A percentile compares a stretch with the other conserved stretches of the same genome.
Evolutionary conservation across 2,888 invertebrate species (phyloP).

Genomic region (Drosophila kambysellisi): DNA sequence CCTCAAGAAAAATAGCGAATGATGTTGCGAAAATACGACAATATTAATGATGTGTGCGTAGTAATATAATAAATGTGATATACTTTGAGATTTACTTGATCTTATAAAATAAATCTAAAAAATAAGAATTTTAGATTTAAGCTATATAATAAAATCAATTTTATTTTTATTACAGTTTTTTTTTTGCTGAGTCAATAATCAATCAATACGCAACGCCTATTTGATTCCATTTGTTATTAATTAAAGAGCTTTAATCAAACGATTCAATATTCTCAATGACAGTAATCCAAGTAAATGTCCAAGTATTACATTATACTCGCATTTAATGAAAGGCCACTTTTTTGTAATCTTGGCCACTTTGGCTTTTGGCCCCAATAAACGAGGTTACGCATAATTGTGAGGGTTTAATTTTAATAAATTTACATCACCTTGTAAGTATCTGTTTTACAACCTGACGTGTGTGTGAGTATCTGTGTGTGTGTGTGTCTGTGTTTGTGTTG

Average conservation of each 20-base stretch:
- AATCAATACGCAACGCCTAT: neutral
- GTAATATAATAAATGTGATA: neutral
- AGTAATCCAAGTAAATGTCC: neutral
- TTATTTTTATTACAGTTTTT: no score
- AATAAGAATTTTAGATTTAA: neutral
- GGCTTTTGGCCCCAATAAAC: slow-evolving; percentile 54
- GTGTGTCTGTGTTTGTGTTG: slow-evolving; percentile 3
- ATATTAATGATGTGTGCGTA: neutral
- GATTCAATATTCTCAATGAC: neutral
- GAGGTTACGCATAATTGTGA: slow-evolving; percentile 69
- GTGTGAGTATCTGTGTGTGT: slow-evolving; percentile 5
- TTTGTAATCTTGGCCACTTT: slow-evolving; percentile 49
- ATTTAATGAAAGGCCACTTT: slow-evolving; percentile 51
- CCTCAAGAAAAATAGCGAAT: neutral
- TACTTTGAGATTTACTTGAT: no score
- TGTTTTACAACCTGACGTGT: slow-evolving; percentile 15
- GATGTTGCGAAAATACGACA: neutral
- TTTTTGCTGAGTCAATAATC: neutral
- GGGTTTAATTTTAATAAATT: slow-evolving; percentile 72
- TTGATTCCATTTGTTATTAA: neutral
- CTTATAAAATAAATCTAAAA: no score
- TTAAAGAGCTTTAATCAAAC: neutral
- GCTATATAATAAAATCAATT: no score
- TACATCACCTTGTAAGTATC: slow-evolving; percentile 51
- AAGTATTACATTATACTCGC: slow-evolving; percentile 5